Percentiles rank a stretch among this genome's conserved stretches.
These are phyloP conservation scores for Polydrusus cervinus DNA, from an alignment of 2,888 invertebrate genomes.

Conservation along the genomic window DNA sequence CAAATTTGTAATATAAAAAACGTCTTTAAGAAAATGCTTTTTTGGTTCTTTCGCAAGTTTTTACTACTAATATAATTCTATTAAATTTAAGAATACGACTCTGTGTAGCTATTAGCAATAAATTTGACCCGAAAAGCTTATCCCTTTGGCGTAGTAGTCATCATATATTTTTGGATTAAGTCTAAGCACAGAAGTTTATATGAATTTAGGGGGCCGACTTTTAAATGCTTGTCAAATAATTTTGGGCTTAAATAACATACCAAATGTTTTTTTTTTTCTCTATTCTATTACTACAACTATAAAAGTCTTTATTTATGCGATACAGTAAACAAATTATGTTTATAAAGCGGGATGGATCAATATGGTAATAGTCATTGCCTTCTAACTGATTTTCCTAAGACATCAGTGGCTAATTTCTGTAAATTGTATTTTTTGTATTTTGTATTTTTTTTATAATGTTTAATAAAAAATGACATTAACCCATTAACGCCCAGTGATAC, in stretches of 20 bases:
- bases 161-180: conserved; percentile 55
- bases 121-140: conserved; percentile 52
- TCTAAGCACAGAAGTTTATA: conserved; percentile 51
- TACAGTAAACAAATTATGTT: neutral
- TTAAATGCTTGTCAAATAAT: conserved; percentile 51
- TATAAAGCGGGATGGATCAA: neutral
- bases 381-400: no score
- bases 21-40: no score
- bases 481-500: no score
- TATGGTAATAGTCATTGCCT: neutral
- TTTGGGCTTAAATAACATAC: conserved; percentile 36
- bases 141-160: conserved; percentile 49
- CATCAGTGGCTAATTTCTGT: no score
- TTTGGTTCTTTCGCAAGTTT: neutral
- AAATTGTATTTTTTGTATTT: no score
- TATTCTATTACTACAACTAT: neutral
- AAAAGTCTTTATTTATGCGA: neutral
- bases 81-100: conserved; percentile 8
- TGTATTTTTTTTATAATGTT: no score
- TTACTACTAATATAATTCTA: neutral
- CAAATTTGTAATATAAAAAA: no score
- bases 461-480: no score
- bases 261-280: neutral
- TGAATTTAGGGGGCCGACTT: conserved; percentile 49
- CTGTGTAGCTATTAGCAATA: conserved; percentile 51